phyloP scores from a whole-genome alignment of 2,113 vertebrate genomes.

The Vulpes vulpes region DNA sequence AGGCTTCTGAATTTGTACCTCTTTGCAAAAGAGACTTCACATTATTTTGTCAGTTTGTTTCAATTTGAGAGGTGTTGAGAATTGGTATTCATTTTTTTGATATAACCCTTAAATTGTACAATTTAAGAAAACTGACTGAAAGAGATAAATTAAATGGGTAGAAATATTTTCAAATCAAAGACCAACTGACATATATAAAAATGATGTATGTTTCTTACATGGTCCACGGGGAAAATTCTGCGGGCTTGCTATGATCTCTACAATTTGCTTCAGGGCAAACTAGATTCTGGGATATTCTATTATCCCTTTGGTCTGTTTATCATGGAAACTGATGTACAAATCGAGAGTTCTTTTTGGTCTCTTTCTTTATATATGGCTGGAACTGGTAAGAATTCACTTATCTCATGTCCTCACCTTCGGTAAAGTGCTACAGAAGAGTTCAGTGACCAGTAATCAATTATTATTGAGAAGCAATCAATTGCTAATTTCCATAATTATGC shows the following conservation, averaged over 20 bases:
- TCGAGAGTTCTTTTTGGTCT: conserved; percentile 88
- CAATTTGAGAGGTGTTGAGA: conserved; percentile 85
- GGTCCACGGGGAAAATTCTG: conserved; percentile 89
- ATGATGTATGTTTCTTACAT: conserved; percentile 92
- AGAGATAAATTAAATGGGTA: conserved; percentile 91
- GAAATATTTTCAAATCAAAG: conserved; percentile 92
- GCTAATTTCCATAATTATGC: conserved; percentile 98
- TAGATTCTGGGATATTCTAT: conserved; percentile 91
- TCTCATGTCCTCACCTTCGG: conserved; percentile 90
- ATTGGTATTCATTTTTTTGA: conserved; percentile 86
- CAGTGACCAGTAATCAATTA: conserved; percentile 94
- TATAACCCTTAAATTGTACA: conserved; percentile 89
- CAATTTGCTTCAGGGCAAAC: conserved; percentile 92
- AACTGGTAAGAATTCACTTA: conserved; percentile 86
- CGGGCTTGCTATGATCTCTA: conserved; percentile 92
- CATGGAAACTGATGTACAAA: conserved; percentile 92
- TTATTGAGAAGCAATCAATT: conserved; percentile 95
- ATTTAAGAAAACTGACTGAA: conserved; percentile 89
- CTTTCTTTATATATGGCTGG: conserved; percentile 81
- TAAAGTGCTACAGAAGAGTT: conserved; percentile 87
- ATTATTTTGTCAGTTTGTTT: conserved; percentile 90
- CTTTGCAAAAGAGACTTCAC: conserved; percentile 83
- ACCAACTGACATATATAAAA: conserved; percentile 92
- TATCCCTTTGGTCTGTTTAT: conserved; percentile 93
- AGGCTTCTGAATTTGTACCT: conserved; percentile 87